These are phyloP conservation scores for Hirtodrosophila histrioides DNA, from an alignment of 2,888 invertebrate genomes.

Conservation along the genomic window DNA sequence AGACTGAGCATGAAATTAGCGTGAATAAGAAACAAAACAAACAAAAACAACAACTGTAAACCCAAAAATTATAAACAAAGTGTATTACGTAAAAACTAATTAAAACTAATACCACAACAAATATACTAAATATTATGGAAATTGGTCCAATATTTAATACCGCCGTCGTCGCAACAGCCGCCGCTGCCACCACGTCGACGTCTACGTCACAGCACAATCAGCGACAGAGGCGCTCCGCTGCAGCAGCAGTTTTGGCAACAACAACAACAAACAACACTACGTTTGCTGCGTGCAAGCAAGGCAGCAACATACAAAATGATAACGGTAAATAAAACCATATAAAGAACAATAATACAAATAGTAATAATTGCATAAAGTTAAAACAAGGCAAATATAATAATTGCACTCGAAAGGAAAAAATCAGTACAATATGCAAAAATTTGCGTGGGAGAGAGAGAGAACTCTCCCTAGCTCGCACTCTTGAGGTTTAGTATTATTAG, in stretches of 20 bases:
- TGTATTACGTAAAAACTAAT: constrained; percentile 59
- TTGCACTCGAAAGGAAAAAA: not conserved
- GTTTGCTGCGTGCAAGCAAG: constrained; percentile 11
- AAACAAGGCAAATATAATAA: not conserved
- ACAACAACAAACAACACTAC: constrained; percentile 15
- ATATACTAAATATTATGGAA: constrained; percentile 68
- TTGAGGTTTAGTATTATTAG: constrained; percentile 23
- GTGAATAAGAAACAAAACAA: constrained; percentile 49
- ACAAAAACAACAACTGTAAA: constrained; percentile 27
- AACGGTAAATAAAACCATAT: constrained; percentile 62
- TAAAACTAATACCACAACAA: constrained; percentile 21
- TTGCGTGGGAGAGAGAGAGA: not conserved
- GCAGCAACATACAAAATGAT: constrained; percentile 61
- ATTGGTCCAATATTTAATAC: constrained; percentile 66
- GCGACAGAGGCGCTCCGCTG: constrained; percentile 31
- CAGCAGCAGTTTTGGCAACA: constrained; percentile 29
- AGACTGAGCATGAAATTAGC: constrained; percentile 66
- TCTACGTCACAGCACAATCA: constrained; percentile 44
- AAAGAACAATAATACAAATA: constrained; percentile 2
- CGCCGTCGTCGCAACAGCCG: constrained; percentile 59
- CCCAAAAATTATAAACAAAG: constrained; percentile 24
- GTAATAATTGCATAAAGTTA: constrained; percentile 11
- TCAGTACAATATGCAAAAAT: constrained; percentile 6
- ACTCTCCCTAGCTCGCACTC: constrained; percentile 10
- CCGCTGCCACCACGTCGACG: constrained; percentile 52